Conservation (phyloP, 2,113 vertebrate genomes). For the Connochaetes taurinus region DNA sequence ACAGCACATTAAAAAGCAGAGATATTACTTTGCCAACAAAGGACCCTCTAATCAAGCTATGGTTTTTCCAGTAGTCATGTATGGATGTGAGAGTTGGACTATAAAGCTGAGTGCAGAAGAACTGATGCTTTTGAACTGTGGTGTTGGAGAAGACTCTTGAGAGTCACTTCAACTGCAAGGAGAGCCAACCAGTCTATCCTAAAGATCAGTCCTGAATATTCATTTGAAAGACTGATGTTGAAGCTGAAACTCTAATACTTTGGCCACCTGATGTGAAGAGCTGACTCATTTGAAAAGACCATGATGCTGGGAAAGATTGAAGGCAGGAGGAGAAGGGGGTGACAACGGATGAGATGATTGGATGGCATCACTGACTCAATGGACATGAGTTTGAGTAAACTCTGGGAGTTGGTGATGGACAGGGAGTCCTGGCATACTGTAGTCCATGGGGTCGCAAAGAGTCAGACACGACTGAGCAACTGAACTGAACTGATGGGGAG, state of each 20-base stretch:
- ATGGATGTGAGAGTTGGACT: neutral
- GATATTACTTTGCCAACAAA: neutral
- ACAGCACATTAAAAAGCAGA: neutral
- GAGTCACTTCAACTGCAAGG: neutral
- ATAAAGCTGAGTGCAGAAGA: accelerated
- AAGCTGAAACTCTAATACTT: neutral
- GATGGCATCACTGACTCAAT: neutral
- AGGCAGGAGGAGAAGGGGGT: neutral
- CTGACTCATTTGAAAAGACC: neutral
- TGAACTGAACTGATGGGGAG: neutral
- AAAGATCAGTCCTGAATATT: neutral
- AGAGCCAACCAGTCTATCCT: neutral
- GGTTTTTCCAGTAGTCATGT: neutral
- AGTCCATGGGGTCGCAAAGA: neutral
- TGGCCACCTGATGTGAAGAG: neutral
- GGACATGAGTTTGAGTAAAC: neutral
- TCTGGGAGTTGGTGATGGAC: too few species aligned
- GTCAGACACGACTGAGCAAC: accelerated
- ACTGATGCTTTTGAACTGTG: neutral
- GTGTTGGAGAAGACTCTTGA: neutral
- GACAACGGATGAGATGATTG: neutral
- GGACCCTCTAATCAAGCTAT: neutral
- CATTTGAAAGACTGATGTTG: neutral
- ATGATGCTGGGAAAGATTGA: neutral
- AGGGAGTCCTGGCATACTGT: too few species aligned